Percentiles rank a stretch among this genome's conserved stretches.
Evolutionary conservation across 2,797 vertebrate genomes (phyloP).

Genomic region (Rhinophrynus dorsalis): DNA sequence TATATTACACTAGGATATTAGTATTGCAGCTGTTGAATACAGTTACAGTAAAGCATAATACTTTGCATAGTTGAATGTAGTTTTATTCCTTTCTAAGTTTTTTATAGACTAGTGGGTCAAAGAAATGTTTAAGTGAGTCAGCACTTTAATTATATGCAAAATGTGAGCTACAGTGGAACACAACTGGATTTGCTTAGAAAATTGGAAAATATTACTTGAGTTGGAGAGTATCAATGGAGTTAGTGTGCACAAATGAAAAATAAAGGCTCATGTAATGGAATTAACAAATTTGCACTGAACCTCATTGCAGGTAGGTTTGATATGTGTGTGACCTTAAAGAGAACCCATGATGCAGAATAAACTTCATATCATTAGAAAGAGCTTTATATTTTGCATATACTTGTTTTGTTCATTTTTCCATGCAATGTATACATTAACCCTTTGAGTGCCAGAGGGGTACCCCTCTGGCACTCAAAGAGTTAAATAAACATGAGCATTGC

Average conservation of each 20-base stretch:
- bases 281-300: slow-evolving; percentile 1
- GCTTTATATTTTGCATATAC: too few relatives aligned
- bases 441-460: too few relatives aligned
- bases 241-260: neutral
- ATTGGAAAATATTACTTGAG: slow-evolving; percentile 33
- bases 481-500: too few relatives aligned
- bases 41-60: too few relatives aligned
- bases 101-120: slow-evolving; percentile 3
- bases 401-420: too few relatives aligned
- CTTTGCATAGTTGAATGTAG: too few relatives aligned
- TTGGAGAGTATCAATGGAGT: slow-evolving; percentile 20
- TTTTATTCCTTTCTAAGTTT: neutral
- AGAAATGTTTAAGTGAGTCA: neutral
- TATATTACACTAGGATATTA: too few relatives aligned
- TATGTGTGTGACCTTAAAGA: neutral
- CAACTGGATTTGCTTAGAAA: slow-evolving; percentile 30
- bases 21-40: too few relatives aligned
- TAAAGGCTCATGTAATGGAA: slow-evolving; percentile 7
- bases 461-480: too few relatives aligned
- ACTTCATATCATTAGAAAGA: neutral
- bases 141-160: slow-evolving; percentile 31
- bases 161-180: slow-evolving; percentile 27
- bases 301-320: slow-evolving; percentile 12
- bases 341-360: too few relatives aligned
- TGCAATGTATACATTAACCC: too few relatives aligned